Percentiles rank a stretch among this genome's conserved stretches.
Evolutionary conservation across 1,140 invertebrate species (phyloP).

Genomic region (Panonychus citri): DNA sequence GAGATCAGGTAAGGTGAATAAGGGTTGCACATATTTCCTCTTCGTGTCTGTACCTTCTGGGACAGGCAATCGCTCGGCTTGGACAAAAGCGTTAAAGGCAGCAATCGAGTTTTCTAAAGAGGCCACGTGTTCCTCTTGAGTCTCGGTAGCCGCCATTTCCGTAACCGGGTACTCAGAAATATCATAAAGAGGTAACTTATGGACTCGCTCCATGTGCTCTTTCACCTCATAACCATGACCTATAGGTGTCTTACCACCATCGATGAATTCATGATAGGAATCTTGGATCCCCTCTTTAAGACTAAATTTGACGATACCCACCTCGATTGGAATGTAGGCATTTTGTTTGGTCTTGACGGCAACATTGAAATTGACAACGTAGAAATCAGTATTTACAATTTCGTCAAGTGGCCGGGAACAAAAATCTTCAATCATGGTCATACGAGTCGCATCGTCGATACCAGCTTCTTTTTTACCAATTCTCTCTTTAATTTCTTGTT

Average conservation of each 20-base stretch:
- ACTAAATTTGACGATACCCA: background rate
- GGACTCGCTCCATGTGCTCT: too few relatives aligned
- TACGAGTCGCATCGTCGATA: background rate
- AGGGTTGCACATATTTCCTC: too few relatives aligned
- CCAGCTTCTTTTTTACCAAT: background rate
- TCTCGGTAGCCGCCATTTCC: too few relatives aligned
- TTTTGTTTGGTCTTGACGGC: background rate
- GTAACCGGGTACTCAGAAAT: too few relatives aligned
- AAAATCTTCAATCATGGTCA: background rate
- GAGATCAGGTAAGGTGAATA: too few relatives aligned
- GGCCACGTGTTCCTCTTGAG: too few relatives aligned
- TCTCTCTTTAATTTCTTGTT: background rate
- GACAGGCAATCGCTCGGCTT: too few relatives aligned
- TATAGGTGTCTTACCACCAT: background rate
- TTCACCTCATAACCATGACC: too few relatives aligned
- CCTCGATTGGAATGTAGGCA: background rate
- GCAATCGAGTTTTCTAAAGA: too few relatives aligned
- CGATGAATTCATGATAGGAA: background rate
- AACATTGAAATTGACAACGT: background rate
- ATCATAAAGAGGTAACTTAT: too few relatives aligned
- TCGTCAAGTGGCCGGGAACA: background rate
- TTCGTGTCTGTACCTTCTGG: too few relatives aligned
- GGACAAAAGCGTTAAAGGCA: too few relatives aligned
- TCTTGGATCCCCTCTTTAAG: background rate
- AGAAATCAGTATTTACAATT: background rate